Evolutionary conservation across 2,888 invertebrate species (phyloP).

Genomic region (Agonopterix arenella): DNA sequence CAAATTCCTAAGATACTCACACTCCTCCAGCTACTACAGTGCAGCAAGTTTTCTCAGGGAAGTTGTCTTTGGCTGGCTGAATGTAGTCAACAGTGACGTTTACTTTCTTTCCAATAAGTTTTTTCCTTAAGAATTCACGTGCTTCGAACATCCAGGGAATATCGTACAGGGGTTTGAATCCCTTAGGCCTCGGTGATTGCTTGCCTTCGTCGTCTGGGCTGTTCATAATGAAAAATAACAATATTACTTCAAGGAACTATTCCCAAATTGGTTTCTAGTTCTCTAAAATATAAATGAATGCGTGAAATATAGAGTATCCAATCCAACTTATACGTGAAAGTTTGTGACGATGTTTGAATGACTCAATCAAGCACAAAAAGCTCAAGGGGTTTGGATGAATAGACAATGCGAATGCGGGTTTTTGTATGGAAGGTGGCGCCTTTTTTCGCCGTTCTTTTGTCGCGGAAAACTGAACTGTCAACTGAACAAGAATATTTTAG

Average conservation of each 20-base stretch:
- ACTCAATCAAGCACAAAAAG: too few species aligned
- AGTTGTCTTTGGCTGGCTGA: slow-evolving; percentile 94
- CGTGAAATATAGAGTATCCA: too few species aligned
- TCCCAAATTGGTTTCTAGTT: too few species aligned
- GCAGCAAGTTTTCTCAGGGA: slow-evolving; percentile 97
- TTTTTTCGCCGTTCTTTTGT: too few species aligned
- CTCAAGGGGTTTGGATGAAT: too few species aligned
- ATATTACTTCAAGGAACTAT: neutral
- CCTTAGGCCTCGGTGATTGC: slow-evolving; percentile 81
- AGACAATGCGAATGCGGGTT: too few species aligned
- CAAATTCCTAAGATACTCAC: slow-evolving; percentile 34
- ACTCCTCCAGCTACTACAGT: slow-evolving; percentile 86
- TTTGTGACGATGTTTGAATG: too few species aligned
- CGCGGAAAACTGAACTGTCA: too few species aligned
- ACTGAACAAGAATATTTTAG: too few species aligned
- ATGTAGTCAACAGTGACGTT: slow-evolving; percentile 96
- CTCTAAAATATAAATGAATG: too few species aligned
- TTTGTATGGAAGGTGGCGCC: too few species aligned
- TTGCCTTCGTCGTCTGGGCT: slow-evolving; percentile 81
- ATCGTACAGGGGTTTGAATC: slow-evolving; percentile 94
- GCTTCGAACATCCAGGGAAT: slow-evolving; percentile 99
- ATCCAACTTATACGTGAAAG: too few species aligned
- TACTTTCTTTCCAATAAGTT: slow-evolving; percentile 96
- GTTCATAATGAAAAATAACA: slow-evolving; percentile 35
- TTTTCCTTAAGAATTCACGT: slow-evolving; percentile 96